Conservation (phyloP, 1,140 invertebrate genomes). For the Ectropis grisescens region DNA sequence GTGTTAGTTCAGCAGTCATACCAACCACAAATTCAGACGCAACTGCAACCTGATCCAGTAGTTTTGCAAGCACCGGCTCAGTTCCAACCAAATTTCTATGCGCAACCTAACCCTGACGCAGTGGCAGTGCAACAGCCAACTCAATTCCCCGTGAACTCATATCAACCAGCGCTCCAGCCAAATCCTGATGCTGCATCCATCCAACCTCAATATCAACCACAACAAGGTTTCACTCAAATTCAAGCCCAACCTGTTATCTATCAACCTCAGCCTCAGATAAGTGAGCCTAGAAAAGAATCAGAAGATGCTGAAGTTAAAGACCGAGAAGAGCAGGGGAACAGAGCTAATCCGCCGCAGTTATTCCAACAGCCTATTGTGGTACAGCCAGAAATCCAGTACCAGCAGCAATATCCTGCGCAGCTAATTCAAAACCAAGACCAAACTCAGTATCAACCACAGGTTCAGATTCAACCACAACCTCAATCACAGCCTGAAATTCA, state of each 20-base stretch:
- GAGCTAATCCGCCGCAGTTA: conserved; percentile 6
- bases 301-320: conserved; percentile 1
- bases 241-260: conserved; percentile 17
- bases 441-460: no score
- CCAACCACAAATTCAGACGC: conserved; percentile 5
- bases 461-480: no score
- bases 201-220: conserved; percentile 4
- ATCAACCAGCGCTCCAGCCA: conserved; percentile 1
- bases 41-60: conserved; percentile 22
- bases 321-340: conserved; percentile 1
- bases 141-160: background rate
- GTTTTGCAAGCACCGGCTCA: conserved; percentile 22
- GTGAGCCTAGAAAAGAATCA: no score
- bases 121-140: conserved; percentile 1
- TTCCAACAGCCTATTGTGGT: conserved; percentile 10
- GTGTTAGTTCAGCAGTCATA: background rate
- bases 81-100: conserved; percentile 8
- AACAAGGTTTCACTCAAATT: conserved; percentile 2
- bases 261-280: conserved; percentile 8
- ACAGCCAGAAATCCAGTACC: no score
- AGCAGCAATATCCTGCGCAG: no score
- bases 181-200: no score
- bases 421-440: no score
- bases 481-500: no score
- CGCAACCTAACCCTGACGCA: background rate